Conservation (phyloP, 2,888 invertebrate genomes). For the Brenthis ino region DNA sequence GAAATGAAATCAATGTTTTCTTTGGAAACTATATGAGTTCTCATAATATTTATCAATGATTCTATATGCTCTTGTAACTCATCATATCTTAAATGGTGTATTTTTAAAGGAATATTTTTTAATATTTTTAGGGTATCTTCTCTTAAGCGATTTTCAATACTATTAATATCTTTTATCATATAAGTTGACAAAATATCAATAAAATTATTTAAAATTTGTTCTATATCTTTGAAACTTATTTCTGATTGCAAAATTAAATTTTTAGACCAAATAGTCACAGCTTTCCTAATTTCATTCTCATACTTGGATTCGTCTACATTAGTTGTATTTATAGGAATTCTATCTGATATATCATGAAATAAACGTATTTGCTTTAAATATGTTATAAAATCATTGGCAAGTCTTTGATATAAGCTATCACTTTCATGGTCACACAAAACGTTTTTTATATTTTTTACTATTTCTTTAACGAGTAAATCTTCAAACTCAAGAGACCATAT, state of each 20-base stretch:
- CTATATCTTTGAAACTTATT: constrained; percentile 6
- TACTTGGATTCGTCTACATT: background rate
- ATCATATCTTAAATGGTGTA: constrained; percentile 8
- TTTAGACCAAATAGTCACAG: constrained; percentile 20
- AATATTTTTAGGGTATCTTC: constrained; percentile 12
- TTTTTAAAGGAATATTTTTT: constrained; percentile 11
- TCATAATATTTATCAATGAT: constrained; percentile 47
- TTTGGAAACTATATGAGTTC: constrained; percentile 35
- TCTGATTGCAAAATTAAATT: constrained; percentile 22
- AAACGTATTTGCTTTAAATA: constrained; percentile 19
- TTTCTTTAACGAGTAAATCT: constrained; percentile 8
- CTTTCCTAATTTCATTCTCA: constrained; percentile 14
- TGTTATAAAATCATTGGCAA: constrained; percentile 19
- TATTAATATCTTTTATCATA: constrained; percentile 4
- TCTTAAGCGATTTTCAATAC: constrained; percentile 14
- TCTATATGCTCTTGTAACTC: background rate
- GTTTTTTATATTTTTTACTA: constrained; percentile 14
- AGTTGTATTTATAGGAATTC: background rate
- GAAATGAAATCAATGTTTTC: background rate
- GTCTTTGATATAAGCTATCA: background rate
- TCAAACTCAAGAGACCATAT: constrained; percentile 6
- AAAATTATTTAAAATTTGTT: background rate
- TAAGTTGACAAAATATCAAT: constrained; percentile 6
- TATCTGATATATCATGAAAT: constrained; percentile 21
- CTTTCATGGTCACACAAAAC: background rate